phyloP scores from a whole-genome alignment of 2,888 invertebrate species.

The Spodoptera littoralis region DNA sequence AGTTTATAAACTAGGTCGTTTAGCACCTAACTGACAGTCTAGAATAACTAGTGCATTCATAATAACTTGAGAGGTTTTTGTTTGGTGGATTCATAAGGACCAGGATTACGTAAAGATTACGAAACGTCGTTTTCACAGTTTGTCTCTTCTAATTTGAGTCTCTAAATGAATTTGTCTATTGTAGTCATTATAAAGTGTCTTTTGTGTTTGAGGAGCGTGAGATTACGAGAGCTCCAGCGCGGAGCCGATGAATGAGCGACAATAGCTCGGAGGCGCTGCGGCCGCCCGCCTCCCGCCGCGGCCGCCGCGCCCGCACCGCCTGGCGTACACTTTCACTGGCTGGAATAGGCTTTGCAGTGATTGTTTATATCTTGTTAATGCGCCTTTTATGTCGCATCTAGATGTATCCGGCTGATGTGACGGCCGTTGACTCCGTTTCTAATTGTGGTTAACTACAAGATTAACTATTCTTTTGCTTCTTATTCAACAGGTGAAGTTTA shows the following conservation, averaged over 20 bases:
- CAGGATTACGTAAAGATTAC: slow-evolving; percentile 16
- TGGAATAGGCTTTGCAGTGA: slow-evolving; percentile 57
- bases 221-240: slow-evolving; percentile 42
- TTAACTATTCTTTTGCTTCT: slow-evolving; percentile 54
- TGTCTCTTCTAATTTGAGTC: slow-evolving; percentile 6
- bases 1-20: slow-evolving; percentile 51
- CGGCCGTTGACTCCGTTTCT: slow-evolving; percentile 78
- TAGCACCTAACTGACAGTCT: slow-evolving; percentile 24
- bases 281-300: slow-evolving; percentile 27
- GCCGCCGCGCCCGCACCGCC: slow-evolving; percentile 22
- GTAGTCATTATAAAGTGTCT: slow-evolving; percentile 32
- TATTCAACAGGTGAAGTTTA: slow-evolving; percentile 52
- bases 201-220: slow-evolving; percentile 50
- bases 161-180: slow-evolving; percentile 20
- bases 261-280: slow-evolving; percentile 33
- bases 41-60: slow-evolving; percentile 17
- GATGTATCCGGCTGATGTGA: slow-evolving; percentile 80
- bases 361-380: slow-evolving; percentile 70
- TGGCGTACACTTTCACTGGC: slow-evolving; percentile 61
- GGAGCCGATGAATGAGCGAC: slow-evolving; percentile 53
- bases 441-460: slow-evolving; percentile 60
- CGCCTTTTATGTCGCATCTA: slow-evolving; percentile 71
- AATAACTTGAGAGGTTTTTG: slow-evolving; percentile 18
- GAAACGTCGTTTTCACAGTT: slow-evolving; percentile 20
- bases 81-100: slow-evolving; percentile 19